phyloP scores from a whole-genome alignment of 2,113 vertebrate genomes.

The Sphyrna mokarran region DNA sequence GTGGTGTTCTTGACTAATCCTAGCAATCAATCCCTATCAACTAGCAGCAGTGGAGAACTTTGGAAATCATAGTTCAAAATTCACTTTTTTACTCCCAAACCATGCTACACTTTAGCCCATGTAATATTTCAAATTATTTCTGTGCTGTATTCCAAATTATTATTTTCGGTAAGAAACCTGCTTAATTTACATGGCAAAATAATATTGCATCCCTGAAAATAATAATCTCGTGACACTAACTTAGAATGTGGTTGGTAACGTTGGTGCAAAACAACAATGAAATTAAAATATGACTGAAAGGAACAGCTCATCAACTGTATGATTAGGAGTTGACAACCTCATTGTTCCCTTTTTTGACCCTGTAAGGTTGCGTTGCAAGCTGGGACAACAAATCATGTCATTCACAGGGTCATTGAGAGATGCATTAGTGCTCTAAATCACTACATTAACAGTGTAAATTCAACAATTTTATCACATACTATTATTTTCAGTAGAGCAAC shows the following conservation, averaged over 20 bases:
- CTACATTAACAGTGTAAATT: not conserved
- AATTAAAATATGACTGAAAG: not conserved
- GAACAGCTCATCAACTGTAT: not conserved
- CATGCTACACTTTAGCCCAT: not conserved
- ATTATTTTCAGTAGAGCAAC: not conserved
- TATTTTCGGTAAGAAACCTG: not conserved
- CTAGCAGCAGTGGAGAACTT: not conserved
- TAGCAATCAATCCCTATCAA: not conserved
- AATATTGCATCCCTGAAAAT: not conserved
- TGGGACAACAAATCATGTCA: not conserved
- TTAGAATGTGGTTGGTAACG: not conserved
- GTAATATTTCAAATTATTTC: not conserved
- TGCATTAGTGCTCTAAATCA: not conserved
- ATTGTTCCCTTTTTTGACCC: not conserved
- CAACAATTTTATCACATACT: not conserved
- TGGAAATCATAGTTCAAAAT: not conserved
- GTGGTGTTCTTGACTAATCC: not conserved
- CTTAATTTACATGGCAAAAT: not conserved
- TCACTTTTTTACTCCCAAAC: not conserved
- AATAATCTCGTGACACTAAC: not conserved
- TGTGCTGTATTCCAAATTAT: not conserved
- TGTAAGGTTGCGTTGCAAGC: not conserved
- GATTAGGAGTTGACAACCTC: not conserved
- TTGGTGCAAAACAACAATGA: not conserved
- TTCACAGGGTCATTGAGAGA: not conserved